Base-by-base conservation (phyloP, 2,113 vertebrate species). In the Varanus salvator region DNA sequence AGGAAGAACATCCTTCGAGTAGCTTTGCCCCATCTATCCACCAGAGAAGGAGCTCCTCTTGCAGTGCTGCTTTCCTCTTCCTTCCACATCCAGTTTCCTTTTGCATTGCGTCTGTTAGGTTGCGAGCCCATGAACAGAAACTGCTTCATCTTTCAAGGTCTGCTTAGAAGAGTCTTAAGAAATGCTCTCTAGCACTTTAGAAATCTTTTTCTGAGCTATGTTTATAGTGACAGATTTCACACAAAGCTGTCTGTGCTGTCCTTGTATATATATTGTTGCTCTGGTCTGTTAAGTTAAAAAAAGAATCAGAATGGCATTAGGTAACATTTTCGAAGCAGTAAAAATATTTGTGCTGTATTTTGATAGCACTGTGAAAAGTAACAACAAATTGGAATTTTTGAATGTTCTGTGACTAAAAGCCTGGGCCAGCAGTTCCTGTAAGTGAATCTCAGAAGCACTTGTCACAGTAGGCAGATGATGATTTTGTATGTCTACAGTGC, bases 191-290 rank as follows among this genome's bases (percentile, higher is more conserved):
- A 94, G 84, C 0, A 0, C 75, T 94, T 90, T 84, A 69, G 64
- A 88, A 83, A 90, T 50, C 38, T 92, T 91, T 80, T 50, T 91
- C 85, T 57, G 80, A 92, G 87, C 54, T 82, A 90, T 76, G 88
- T 84, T 81, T 1, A 21, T 85, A 81, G 54, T 29, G 14, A 21
- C 78, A 75, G n/a, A 44, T 88, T 88, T 93, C 1, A 0, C 1
- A 0, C 90, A 90, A 90, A 86, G 74, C 92, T 90, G 82, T 71
- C 83, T 72, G 7, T 84, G 91, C 50, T 92, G 48, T 91, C 88
- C 88, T 85, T 52, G 23, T 52, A 69, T 85, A 90, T 76, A 68
- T 0, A 66, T 68, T 87, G 17, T 80, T 68, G 27, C 80, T 66
- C 48, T 80, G 57, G 8, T 66, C 85, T 87, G n/a, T 21, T 11